These are phyloP conservation scores for Micromesistius poutassou DNA, from an alignment of 2,797 vertebrate species.

Conservation along the genomic window DNA sequence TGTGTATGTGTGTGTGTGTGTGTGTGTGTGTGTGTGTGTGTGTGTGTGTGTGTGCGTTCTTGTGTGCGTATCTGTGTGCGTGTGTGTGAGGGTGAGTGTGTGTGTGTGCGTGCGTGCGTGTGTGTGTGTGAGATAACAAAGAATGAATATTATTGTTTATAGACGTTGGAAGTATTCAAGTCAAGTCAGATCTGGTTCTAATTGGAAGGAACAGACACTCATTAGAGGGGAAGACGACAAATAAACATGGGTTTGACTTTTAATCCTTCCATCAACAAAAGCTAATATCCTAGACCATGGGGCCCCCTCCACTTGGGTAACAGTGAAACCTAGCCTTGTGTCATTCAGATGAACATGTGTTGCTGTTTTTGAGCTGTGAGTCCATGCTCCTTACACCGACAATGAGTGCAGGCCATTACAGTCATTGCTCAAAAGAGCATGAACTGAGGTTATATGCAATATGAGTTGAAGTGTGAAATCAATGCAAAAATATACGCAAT, in stretches of 20 bases:
- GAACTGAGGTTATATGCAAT: too few species aligned
- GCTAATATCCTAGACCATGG: not conserved
- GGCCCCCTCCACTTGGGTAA: too few species aligned
- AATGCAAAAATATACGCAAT: not conserved
- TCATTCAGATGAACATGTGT: too few species aligned
- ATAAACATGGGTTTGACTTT: constrained; percentile 64
- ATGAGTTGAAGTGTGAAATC: not conserved
- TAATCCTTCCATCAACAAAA: constrained; percentile 40
- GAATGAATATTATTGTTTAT: not conserved
- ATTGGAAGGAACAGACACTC: constrained; percentile 44
- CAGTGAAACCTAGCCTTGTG: too few species aligned
- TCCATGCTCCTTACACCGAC: too few species aligned
- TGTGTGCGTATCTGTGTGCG: too few species aligned
- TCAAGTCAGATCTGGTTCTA: constrained; percentile 13
- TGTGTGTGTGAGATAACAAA: not conserved
- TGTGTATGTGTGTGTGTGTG: too few species aligned
- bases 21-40: too few species aligned
- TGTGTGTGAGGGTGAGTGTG: not conserved
- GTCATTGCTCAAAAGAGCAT: too few species aligned
- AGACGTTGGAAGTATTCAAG: not conserved
- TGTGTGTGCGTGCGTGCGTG: too few species aligned
- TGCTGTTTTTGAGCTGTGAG: too few species aligned
- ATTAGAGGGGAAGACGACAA: constrained; percentile 49
- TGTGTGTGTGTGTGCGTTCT: not conserved
- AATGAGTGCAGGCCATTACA: too few species aligned